Evolutionary conservation across 30 jellyfish, hydroid and myxozoan species (phyloP).

Genomic region (Turritopsis rubra): DNA sequence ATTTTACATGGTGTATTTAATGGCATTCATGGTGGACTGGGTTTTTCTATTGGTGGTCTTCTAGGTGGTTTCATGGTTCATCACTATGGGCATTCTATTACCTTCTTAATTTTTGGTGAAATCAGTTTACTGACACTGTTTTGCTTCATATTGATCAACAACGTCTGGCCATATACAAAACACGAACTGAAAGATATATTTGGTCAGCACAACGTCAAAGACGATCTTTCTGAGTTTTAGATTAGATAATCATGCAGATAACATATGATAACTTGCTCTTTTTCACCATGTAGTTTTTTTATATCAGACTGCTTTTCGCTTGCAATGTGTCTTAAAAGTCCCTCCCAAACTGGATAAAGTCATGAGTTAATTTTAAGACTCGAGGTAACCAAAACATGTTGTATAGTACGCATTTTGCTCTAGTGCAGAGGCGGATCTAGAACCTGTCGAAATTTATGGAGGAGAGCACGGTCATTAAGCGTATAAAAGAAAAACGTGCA

Average conservation of each 20-base stretch:
- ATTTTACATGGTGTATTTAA: slow-evolving; percentile 72
- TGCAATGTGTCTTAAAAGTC: no score
- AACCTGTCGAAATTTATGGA: no score
- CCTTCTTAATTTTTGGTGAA: slow-evolving; percentile 86
- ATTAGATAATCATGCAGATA: neutral
- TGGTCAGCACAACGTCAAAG: neutral
- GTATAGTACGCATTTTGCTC: no score
- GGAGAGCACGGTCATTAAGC: no score
- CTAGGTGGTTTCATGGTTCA: slow-evolving; percentile 96
- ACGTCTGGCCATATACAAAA: slow-evolving; percentile 66
- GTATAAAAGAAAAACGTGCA: no score
- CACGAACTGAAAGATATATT: slow-evolving; percentile 14
- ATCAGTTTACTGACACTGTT: slow-evolving; percentile 70
- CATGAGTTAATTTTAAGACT: no score
- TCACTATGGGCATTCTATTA: slow-evolving; percentile 77
- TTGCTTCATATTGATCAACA: slow-evolving; percentile 67
- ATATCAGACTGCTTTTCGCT: no score
- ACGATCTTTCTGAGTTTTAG: neutral
- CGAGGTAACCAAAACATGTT: no score
- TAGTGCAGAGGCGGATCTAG: no score
- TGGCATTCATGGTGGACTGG: slow-evolving; percentile 96
- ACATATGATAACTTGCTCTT: no score
- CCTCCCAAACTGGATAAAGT: no score
- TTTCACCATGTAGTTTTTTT: no score
- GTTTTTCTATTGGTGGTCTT: slow-evolving; percentile 88